Evolutionary conservation across 2,797 vertebrate genomes (phyloP).

Genomic region (Sebastes hopkinsi): DNA sequence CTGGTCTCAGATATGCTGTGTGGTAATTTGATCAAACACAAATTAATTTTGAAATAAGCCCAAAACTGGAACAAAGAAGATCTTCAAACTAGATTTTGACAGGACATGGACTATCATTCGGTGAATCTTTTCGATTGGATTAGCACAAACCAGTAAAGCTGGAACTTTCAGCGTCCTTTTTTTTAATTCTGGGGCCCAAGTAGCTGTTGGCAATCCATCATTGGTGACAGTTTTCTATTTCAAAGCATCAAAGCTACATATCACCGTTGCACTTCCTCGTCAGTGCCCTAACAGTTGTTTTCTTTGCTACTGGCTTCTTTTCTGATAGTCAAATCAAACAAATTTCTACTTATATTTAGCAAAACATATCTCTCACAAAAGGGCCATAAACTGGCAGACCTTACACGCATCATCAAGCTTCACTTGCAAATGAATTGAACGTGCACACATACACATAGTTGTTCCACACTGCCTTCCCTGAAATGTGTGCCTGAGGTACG

Average conservation of each 20-base stretch:
- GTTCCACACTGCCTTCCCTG: slow-evolving; percentile 1
- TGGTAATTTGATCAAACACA: background rate
- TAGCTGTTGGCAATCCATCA: background rate
- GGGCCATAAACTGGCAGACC: background rate
- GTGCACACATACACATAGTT: background rate
- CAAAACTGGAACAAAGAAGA: background rate
- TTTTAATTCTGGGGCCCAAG: background rate
- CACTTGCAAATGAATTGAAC: slow-evolving; percentile 16
- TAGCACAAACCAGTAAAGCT: background rate
- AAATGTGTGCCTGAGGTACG: slow-evolving; percentile 18
- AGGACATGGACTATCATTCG: background rate
- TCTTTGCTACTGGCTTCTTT: background rate
- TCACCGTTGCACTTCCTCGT: background rate
- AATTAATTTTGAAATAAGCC: background rate
- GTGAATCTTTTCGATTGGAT: background rate
- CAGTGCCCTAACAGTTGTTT: background rate
- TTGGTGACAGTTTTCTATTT: background rate
- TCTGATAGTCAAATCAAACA: background rate
- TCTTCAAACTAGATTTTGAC: background rate
- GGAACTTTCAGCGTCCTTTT: background rate
- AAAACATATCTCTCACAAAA: background rate
- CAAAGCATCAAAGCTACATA: background rate
- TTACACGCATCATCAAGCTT: slow-evolving; percentile 2
- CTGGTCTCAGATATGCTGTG: background rate
- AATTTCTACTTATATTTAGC: background rate